Conservation (phyloP, 1,140 invertebrate species). For the Melanaphis sacchari region DNA sequence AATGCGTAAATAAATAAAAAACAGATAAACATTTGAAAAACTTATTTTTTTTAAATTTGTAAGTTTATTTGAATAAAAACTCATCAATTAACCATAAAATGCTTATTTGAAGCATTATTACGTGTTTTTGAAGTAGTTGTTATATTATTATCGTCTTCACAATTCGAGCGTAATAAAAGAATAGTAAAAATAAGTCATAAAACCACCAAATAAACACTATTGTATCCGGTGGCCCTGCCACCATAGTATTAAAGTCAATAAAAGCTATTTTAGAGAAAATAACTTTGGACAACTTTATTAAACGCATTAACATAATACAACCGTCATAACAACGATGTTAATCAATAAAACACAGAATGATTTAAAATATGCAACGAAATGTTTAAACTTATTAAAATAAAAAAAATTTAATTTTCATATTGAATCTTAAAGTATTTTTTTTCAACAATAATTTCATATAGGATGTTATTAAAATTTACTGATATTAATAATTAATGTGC, state of each 20-base stretch:
- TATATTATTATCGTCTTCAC: neutral
- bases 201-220: neutral
- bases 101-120: neutral
- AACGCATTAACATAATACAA: neutral
- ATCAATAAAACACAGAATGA: neutral
- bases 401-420: neutral
- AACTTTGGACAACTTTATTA: slow-evolving; percentile 1
- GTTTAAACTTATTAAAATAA: neutral
- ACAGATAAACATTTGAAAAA: neutral
- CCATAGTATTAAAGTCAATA: neutral
- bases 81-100: neutral
- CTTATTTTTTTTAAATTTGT: neutral
- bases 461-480: neutral
- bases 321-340: neutral
- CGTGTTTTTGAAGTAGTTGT: neutral
- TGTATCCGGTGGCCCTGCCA: neutral
- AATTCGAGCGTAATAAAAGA: neutral
- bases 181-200: neutral
- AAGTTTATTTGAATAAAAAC: neutral
- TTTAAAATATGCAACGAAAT: neutral
- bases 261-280: neutral
- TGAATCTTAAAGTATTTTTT: neutral
- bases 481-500: neutral
- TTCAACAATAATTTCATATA: neutral
- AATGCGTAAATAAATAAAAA: neutral